These are phyloP conservation scores for Ceriagrion tenellum DNA, from an alignment of 2,888 invertebrate genomes.

Conservation along the genomic window DNA sequence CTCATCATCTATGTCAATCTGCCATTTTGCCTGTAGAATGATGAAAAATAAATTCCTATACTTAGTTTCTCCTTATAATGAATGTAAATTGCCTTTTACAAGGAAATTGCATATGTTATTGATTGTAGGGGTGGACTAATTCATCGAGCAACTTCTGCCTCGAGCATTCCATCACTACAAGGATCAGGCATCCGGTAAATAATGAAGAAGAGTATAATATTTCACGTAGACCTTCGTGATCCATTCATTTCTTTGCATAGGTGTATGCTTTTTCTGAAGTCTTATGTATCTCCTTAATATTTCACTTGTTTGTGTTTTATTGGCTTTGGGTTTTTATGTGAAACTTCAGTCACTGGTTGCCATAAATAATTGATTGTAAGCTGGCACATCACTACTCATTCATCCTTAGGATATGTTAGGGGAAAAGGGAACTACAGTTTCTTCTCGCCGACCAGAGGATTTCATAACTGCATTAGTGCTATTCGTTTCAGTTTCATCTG, in stretches of 20 bases:
- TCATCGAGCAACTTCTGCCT: slow-evolving; percentile 79
- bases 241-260: neutral
- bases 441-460: too few relatives aligned
- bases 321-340: slow-evolving; percentile 69
- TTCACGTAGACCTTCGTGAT: neutral
- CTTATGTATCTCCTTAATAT: slow-evolving; percentile 30
- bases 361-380: neutral
- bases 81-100: neutral
- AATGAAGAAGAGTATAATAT: slow-evolving; percentile 68
- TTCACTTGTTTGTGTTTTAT: slow-evolving; percentile 62
- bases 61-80: neutral
- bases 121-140: slow-evolving; percentile 60
- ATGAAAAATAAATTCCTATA: neutral
- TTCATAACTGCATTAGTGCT: too few relatives aligned
- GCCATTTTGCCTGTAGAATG: neutral
- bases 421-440: neutral
- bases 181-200: slow-evolving; percentile 87
- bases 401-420: neutral
- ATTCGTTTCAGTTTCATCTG: too few relatives aligned
- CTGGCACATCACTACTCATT: neutral
- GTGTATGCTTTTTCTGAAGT: slow-evolving; percentile 57
- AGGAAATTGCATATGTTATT: slow-evolving; percentile 43
- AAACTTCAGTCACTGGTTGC: slow-evolving; percentile 8
- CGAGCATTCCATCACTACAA: slow-evolving; percentile 93
- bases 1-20: neutral